Evolutionary conservation across 1,140 invertebrate genomes (phyloP).

Genomic region (Drosophila saltans): DNA sequence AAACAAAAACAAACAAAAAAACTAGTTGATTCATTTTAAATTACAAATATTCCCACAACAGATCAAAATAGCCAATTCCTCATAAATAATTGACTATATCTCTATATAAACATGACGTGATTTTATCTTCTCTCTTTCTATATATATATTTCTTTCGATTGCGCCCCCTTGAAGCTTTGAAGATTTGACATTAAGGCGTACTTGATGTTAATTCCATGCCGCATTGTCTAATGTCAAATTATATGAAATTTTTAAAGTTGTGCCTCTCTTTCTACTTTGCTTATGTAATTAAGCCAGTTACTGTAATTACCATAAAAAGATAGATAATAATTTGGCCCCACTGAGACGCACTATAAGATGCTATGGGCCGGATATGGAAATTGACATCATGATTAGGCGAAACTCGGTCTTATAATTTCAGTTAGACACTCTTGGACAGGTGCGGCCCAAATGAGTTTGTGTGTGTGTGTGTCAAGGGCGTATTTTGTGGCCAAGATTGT

Average conservation of each 20-base stretch:
- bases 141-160: neutral
- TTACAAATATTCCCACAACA: neutral
- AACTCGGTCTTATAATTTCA: conserved; percentile 44
- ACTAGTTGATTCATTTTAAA: conserved; percentile 5
- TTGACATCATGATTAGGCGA: conserved; percentile 49
- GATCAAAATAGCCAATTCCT: neutral
- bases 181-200: conserved; percentile 66
- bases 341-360: conserved; percentile 8
- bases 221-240: conserved; percentile 52
- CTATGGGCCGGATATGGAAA: conserved; percentile 62
- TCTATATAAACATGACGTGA: neutral
- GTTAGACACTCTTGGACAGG: conserved; percentile 12
- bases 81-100: neutral
- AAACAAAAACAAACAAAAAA: neutral
- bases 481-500: neutral
- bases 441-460: conserved; percentile 1
- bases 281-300: conserved; percentile 75
- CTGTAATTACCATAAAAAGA: conserved; percentile 68
- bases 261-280: neutral
- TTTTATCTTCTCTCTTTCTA: conserved; percentile 12
- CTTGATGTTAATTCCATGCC: conserved; percentile 57
- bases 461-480: conserved; percentile 41
- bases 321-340: conserved; percentile 60
- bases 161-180: conserved; percentile 37
- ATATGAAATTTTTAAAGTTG: conserved; percentile 33